Conservation (phyloP, 2,888 invertebrate genomes). For the Pristionchus arcanus region DNA sequence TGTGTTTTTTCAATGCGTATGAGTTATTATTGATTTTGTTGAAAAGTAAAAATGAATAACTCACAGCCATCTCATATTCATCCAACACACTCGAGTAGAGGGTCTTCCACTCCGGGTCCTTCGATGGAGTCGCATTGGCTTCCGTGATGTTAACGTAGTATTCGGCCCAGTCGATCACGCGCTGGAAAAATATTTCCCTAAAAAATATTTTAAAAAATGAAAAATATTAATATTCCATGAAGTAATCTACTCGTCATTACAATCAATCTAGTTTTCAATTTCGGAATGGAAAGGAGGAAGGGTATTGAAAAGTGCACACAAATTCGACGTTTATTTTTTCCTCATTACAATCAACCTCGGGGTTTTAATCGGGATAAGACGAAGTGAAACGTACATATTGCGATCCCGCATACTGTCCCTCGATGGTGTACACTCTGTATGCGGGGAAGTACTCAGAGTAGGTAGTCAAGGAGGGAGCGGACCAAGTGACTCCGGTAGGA, state of each 20-base stretch:
- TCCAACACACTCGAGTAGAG: slow-evolving; percentile 88
- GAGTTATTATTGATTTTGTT: neutral
- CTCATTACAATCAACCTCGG: neutral
- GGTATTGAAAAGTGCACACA: too few species aligned
- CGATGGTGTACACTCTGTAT: slow-evolving; percentile 94
- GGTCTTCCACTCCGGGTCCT: slow-evolving; percentile 87
- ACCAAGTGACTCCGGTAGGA: slow-evolving; percentile 87
- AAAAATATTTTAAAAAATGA: too few species aligned
- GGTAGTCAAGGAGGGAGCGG: slow-evolving; percentile 89
- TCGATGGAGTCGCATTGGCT: slow-evolving; percentile 84
- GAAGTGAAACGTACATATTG: slow-evolving; percentile 77
- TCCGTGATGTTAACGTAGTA: slow-evolving; percentile 96
- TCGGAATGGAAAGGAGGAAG: too few species aligned
- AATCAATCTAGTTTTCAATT: too few species aligned
- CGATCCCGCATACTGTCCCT: slow-evolving; percentile 85
- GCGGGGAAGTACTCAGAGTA: slow-evolving; percentile 90
- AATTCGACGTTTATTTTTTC: too few species aligned
- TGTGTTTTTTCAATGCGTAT: too few species aligned
- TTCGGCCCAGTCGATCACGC: slow-evolving; percentile 94
- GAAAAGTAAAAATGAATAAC: neutral
- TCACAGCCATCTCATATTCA: slow-evolving; percentile 63
- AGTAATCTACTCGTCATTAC: too few species aligned
- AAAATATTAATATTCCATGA: too few species aligned
- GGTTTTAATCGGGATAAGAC: too few species aligned
- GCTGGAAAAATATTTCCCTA: slow-evolving; percentile 80